Evolutionary conservation across 2,888 invertebrate genomes (phyloP), one percentile per base, ranked within the genome.

Genomic region (Hermaeophaga mercurialis): DNA sequence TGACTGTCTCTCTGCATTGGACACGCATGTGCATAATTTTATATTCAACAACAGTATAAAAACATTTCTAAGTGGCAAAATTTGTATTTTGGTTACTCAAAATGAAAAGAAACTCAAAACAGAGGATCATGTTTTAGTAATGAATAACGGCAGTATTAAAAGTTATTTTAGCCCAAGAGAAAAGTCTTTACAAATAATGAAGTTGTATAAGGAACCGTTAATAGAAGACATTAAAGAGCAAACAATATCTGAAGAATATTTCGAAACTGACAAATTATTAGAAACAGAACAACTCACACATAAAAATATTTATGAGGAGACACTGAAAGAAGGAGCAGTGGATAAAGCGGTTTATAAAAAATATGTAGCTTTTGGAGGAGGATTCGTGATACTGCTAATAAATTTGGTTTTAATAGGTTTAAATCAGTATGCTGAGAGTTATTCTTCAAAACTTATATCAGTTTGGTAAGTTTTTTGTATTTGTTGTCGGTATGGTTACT

Each of bases 21-120:
- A 94, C 78, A 84, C 91, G 0, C 88, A 90, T 19, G 94, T 94
- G 2, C 90, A 91, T 1, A 84, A 89, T 0, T 89, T 90, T 75
- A 81, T 94, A 65, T 94, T 93, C 78, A 89, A 92, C 70, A 84
- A 88, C 72, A 91, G 89, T 69, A 82, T 90, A 44, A 80, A 70
- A 36, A 62, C 81, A 9, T 84, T 84, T 67, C 78, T 91, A 62
- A 79, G 82, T 5, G 80, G 84, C 59, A 85, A 87, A 71, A 85
- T 89, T 1, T 77, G 87, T 26, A 82, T 91, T 39, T 81, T 91
- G 11, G 88, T 90, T 62, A 91, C 90, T 0, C 86, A 86, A 68
- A 85, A 85, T 72, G 75, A 84, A 64, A 84, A 85, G 68, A 85
- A 86, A 68, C 78, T 86, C 1, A 79, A 82, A 58, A 82, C 82